These are phyloP conservation scores for Ommatoiulus sabulosus DNA, from an alignment of 2,888 invertebrate genomes.

Conservation along the genomic window DNA sequence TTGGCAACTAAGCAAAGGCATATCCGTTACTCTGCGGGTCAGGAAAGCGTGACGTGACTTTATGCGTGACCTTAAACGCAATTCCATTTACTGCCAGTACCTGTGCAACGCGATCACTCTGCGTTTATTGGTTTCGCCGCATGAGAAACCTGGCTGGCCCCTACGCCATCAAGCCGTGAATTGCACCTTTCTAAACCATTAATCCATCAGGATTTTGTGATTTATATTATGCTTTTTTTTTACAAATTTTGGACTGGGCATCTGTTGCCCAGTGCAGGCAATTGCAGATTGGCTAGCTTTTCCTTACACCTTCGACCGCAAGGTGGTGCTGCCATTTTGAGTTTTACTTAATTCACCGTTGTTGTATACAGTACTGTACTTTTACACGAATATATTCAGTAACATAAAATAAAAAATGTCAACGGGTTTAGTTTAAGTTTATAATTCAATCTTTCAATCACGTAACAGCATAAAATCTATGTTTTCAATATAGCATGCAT, in stretches of 20 bases:
- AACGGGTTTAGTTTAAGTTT: no score
- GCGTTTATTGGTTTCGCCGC: constrained; percentile 17
- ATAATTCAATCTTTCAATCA: no score
- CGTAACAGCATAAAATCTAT: no score
- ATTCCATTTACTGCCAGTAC: constrained; percentile 9
- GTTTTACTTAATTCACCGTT: no score
- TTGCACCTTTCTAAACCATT: constrained; percentile 24
- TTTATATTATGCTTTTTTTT: background rate
- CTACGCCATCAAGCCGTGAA: background rate
- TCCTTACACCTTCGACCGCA: no score
- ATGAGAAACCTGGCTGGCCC: background rate
- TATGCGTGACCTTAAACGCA: constrained; percentile 29
- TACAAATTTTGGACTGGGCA: background rate
- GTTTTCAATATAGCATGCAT: no score
- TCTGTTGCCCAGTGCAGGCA: no score
- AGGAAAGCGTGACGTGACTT: constrained; percentile 43
- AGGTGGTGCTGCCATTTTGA: no score
- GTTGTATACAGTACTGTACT: no score
- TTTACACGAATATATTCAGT: no score
- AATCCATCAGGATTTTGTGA: constrained; percentile 14
- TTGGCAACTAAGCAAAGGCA: constrained; percentile 10
- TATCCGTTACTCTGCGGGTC: constrained; percentile 34
- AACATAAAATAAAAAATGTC: no score
- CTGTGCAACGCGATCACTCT: background rate
- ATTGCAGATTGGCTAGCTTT: no score